Evolutionary conservation across 2,113 vertebrate genomes (phyloP).

Genomic region (Fulica atra): DNA sequence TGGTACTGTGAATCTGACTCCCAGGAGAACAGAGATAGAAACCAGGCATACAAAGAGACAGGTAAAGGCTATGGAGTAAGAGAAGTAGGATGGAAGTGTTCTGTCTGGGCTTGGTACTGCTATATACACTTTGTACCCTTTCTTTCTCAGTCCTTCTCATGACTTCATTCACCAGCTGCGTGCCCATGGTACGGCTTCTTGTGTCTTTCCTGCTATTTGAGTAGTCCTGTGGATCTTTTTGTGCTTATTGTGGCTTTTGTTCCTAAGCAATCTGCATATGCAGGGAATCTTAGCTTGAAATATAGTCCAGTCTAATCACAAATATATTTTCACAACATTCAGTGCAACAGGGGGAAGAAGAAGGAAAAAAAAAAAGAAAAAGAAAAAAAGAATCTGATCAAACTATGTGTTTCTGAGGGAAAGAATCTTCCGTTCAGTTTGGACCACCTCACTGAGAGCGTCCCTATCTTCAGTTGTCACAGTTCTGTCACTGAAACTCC

Average conservation of each 20-base stretch:
- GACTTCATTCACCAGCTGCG: background rate
- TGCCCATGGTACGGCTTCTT: background rate
- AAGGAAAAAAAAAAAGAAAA: background rate
- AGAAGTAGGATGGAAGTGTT: background rate
- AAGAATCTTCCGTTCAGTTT: background rate
- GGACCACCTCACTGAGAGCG: background rate
- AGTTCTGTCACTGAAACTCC: slow-evolving; percentile 15
- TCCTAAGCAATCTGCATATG: background rate
- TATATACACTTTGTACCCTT: background rate
- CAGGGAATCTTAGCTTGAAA: background rate
- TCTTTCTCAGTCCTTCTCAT: background rate
- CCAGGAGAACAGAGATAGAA: background rate
- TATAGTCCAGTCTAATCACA: slow-evolving; percentile 17
- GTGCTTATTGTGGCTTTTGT: background rate
- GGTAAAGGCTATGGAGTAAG: background rate
- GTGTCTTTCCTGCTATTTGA: background rate
- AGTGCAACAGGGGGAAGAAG: background rate
- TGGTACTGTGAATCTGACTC: background rate
- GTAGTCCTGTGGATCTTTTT: background rate
- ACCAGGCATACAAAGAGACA: background rate
- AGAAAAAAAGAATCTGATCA: background rate
- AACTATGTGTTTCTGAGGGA: background rate
- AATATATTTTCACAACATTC: background rate
- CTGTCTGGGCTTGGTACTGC: background rate
- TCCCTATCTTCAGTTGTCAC: background rate